Base-by-base conservation (phyloP, 2,113 vertebrate genomes). In the Lota lota region DNA sequence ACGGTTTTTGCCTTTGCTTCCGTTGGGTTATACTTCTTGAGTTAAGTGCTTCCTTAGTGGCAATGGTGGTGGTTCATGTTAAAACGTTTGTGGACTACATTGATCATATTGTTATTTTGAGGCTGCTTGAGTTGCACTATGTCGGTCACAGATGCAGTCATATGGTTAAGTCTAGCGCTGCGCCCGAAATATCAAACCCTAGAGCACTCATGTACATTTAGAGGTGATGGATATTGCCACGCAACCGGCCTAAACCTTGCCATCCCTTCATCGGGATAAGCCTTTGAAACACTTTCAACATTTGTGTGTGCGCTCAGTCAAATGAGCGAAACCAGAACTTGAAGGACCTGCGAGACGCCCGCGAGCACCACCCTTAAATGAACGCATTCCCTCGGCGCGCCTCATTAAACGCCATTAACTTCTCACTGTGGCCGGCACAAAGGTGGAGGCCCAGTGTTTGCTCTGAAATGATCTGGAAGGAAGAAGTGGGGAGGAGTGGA, bases 351-450 rank as follows among this genome's bases (percentile, higher is more conserved):
- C 63, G 64, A 64, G 11, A 74, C 57, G 63, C 79, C 64, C 74
- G 77, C 68, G 72, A 54, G 61, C 77, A 74, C 68, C 67, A 1
- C 76, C 81, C 80, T 69, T n/a, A 69, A 80, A 47, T 47, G 68
- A 81, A 83, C 80, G 82, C 66, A 76, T 65, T 72, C 64, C 1
- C 8, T 5, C 4, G 24, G 19, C 20, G 12, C 58, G 69, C 68
- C 79, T 82, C 66, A 71, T 79, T 81, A 79, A 82, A 74, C 56
- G 70, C 58, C 70, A 78, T 83, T 80, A 81, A 73, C 60, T 63
- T 75, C 64, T 76, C 75, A 70, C 56, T 61, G 24, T 66, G 61
- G 73, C 61, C 67, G 60, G 64, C 65, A 24, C 64, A 66, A 57
- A 60, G 51, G 73, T 83, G 72, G 80, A 24, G 72, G 53, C 61